These are phyloP conservation scores for Apoda limacodes DNA, from an alignment of 2,888 invertebrate species.

Conservation along the genomic window DNA sequence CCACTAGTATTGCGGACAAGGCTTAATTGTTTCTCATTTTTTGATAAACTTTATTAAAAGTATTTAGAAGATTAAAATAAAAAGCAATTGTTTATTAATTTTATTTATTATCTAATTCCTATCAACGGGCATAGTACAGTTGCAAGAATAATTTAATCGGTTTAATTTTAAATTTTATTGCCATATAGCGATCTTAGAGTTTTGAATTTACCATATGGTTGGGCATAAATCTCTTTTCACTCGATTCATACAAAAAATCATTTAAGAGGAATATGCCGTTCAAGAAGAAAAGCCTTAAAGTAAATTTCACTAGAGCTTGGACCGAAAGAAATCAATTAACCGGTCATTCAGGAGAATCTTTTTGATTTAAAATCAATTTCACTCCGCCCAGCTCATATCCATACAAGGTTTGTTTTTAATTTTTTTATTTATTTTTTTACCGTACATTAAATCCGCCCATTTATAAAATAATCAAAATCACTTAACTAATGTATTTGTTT, in stretches of 20 bases:
- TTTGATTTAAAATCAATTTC: no score
- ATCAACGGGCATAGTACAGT: conserved; percentile 64
- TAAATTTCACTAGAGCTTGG: conserved; percentile 48
- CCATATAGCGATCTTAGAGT: conserved; percentile 26
- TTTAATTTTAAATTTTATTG: conserved; percentile 43
- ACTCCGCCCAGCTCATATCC: no score
- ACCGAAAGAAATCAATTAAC: conserved; percentile 44
- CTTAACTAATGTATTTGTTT: no score
- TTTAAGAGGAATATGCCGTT: no score
- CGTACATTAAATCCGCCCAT: no score
- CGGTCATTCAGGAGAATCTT: no score
- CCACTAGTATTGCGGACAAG: no score
- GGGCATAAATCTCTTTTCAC: conserved; percentile 34
- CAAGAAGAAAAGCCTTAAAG: conserved; percentile 59
- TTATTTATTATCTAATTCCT: conserved; percentile 67
- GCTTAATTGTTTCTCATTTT: no score
- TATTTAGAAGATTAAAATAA: no score
- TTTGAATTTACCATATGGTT: conserved; percentile 26
- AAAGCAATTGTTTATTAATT: conserved; percentile 55
- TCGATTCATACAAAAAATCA: conserved; percentile 25
- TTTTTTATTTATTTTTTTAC: no score
- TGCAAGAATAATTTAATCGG: conserved; percentile 58
- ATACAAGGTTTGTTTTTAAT: conserved; percentile 43
- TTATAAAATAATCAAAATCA: no score
- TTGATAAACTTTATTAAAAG: no score